Percentiles rank a stretch among this genome's conserved stretches.
Conservation (phyloP, 2,888 invertebrate genomes). For the Zelleria hepariella region DNA sequence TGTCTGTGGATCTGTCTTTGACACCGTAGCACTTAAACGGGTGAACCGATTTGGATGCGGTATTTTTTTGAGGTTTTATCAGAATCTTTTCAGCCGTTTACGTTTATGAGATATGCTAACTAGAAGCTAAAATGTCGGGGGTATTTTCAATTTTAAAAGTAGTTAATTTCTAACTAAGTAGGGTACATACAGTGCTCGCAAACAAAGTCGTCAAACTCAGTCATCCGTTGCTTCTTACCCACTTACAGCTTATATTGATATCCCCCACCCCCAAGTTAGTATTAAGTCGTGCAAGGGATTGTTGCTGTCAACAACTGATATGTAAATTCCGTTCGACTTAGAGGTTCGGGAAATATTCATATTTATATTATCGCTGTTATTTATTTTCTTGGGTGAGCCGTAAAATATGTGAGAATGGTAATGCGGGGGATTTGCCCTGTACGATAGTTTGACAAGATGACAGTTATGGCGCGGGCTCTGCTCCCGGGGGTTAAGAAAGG, state of each 20-base stretch:
- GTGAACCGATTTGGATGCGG: too few species aligned
- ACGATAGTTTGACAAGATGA: constrained; percentile 66
- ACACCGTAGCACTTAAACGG: too few species aligned
- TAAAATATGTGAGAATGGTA: constrained; percentile 67
- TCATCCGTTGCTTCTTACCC: constrained; percentile 7
- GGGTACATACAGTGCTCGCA: neutral
- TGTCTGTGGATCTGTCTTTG: too few species aligned
- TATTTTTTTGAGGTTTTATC: too few species aligned
- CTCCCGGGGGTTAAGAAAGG: constrained; percentile 25
- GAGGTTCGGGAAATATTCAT: constrained; percentile 57
- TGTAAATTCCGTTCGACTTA: constrained; percentile 60
- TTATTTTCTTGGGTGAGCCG: constrained; percentile 65
- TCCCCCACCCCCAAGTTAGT: constrained; percentile 34
- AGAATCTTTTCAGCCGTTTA: too few species aligned
- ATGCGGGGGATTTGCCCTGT: constrained; percentile 56
- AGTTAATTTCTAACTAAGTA: too few species aligned
- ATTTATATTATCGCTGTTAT: constrained; percentile 65
- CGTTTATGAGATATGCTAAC: too few species aligned
- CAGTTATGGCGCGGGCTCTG: constrained; percentile 44
- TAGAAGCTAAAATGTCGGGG: too few species aligned
- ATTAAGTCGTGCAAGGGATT: constrained; percentile 51
- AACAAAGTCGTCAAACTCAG: constrained; percentile 1
- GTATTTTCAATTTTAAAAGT: too few species aligned
- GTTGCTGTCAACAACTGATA: constrained; percentile 61
- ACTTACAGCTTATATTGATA: constrained; percentile 25